Evolutionary conservation across 2,113 vertebrate species (phyloP).

Genomic region (Dermatemys mawii): DNA sequence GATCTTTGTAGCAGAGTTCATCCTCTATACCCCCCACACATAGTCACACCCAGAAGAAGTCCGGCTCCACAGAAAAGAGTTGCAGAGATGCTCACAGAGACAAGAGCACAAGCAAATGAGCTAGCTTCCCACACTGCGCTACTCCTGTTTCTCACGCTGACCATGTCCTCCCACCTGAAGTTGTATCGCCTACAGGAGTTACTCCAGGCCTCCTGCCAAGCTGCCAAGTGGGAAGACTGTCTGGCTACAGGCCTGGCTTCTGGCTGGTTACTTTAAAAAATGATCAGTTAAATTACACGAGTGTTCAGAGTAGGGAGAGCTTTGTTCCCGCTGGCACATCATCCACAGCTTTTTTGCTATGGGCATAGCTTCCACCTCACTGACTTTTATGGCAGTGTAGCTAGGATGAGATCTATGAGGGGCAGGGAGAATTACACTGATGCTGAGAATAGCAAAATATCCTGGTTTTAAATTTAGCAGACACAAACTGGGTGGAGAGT

Average conservation of each 20-base stretch:
- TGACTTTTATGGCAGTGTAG: constrained; percentile 10
- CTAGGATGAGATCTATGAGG: not conserved
- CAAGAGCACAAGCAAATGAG: not conserved
- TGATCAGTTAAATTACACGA: not conserved
- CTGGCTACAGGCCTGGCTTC: constrained; percentile 31
- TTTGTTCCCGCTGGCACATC: constrained; percentile 38
- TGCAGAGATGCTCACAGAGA: not conserved
- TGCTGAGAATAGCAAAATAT: not conserved
- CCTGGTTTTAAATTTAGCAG: not conserved
- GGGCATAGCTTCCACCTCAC: constrained; percentile 30
- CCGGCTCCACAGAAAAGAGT: not conserved
- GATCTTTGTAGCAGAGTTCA: not conserved
- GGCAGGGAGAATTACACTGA: not conserved
- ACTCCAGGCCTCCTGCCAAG: constrained; percentile 1
- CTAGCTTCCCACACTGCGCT: not conserved
- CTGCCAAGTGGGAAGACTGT: constrained; percentile 9
- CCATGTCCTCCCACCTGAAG: constrained; percentile 4
- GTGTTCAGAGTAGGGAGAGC: constrained; percentile 2
- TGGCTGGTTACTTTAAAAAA: constrained; percentile 30
- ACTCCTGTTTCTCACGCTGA: not conserved
- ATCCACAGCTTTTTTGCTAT: not conserved
- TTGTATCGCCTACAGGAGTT: not conserved
- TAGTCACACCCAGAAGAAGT: not conserved
- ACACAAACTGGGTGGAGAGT: not conserved
- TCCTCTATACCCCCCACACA: not conserved